Evolutionary conservation across 2,888 invertebrate genomes (phyloP).

Genomic region (Lydus trimaculatus): DNA sequence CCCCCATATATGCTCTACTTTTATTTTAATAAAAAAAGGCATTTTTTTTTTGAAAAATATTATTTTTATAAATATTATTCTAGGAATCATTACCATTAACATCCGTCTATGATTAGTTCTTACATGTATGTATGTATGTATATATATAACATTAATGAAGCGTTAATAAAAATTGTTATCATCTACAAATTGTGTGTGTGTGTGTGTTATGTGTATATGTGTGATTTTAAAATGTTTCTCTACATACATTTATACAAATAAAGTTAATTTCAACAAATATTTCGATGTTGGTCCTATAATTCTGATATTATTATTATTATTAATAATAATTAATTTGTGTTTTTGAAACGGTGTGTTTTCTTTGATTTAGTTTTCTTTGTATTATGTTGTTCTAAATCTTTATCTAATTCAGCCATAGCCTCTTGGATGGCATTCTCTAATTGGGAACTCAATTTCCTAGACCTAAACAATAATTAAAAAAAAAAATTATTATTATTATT

Average conservation of each 20-base stretch:
- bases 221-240: conserved; percentile 8
- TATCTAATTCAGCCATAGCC: conserved; percentile 89
- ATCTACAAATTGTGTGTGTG: conserved; percentile 31
- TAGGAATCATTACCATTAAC: conserved; percentile 56
- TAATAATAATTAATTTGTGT: conserved; percentile 54
- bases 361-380: conserved; percentile 48
- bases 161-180: conserved; percentile 47
- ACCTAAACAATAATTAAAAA: conserved; percentile 66
- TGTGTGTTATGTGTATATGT: too few species aligned
- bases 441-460: conserved; percentile 90
- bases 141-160: conserved; percentile 51
- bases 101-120: conserved; percentile 36
- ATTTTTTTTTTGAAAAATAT: conserved; percentile 57
- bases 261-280: conserved; percentile 16
- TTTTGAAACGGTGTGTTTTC: conserved; percentile 62
- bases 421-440: conserved; percentile 92
- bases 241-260: conserved; percentile 39
- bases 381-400: conserved; percentile 54
- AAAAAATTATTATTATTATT: not conserved
- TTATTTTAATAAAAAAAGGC: conserved; percentile 54
- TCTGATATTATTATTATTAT: conserved; percentile 33
- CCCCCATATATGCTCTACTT: conserved; percentile 32
- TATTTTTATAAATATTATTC: conserved; percentile 49
- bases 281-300: conserved; percentile 56
- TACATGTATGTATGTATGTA: conserved; percentile 1